phyloP scores from a whole-genome alignment of 2,888 invertebrate genomes.

The Eupithecia vulgata region DNA sequence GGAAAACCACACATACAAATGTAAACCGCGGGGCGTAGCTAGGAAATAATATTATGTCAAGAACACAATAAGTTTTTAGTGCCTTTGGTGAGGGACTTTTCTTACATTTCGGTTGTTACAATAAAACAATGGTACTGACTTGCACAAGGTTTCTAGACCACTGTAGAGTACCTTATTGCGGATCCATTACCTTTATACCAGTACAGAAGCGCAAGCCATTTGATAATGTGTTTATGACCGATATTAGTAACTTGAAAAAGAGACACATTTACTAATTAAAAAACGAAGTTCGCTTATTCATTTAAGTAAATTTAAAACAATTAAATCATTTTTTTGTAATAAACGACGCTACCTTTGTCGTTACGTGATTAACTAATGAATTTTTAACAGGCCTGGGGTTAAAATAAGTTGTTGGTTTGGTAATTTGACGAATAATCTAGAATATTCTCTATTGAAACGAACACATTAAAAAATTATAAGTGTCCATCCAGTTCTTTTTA shows the following conservation, averaged over 20 bases:
- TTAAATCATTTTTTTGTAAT: background rate
- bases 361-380: constrained; percentile 15
- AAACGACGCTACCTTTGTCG: background rate
- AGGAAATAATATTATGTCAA: too few species aligned
- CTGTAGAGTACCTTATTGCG: background rate
- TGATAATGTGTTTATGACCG: constrained; percentile 15
- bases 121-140: background rate
- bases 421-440: background rate
- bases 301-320: background rate
- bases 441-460: background rate
- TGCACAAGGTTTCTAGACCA: background rate
- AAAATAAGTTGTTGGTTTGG: background rate
- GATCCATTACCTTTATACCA: background rate
- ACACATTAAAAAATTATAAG: background rate
- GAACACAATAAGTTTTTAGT: too few species aligned
- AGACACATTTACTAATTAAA: constrained; percentile 15
- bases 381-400: background rate
- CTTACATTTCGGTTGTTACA: background rate
- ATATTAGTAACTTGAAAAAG: background rate
- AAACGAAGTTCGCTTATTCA: constrained; percentile 9
- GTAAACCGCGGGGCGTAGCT: too few species aligned
- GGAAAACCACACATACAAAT: too few species aligned
- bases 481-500: background rate
- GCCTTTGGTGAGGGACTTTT: background rate
- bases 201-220: constrained; percentile 32